Evolutionary conservation across 2,888 invertebrate species (phyloP).

Genomic region (Agonopterix subpropinquella): DNA sequence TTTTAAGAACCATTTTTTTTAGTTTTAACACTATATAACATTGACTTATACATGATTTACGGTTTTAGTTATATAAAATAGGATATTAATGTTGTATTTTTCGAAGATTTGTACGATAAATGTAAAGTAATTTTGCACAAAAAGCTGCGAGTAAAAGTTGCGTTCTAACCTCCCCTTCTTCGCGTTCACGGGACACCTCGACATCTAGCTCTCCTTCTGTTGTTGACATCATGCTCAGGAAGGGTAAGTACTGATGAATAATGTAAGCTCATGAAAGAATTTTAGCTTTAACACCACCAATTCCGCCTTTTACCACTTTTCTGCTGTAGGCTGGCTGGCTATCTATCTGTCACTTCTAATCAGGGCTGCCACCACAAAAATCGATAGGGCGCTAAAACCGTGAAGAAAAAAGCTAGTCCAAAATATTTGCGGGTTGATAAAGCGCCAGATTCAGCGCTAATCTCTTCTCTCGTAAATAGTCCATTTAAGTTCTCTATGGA

Average conservation of each 20-base stretch:
- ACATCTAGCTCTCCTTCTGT: slow-evolving; percentile 78
- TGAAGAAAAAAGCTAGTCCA: no score
- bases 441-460: no score
- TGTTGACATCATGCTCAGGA: slow-evolving; percentile 62
- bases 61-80: background rate
- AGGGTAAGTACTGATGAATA: slow-evolving; percentile 22
- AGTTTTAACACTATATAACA: no score
- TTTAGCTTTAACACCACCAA: slow-evolving; percentile 35
- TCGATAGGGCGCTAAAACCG: no score
- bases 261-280: slow-evolving; percentile 46
- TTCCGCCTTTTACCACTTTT: slow-evolving; percentile 36
- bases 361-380: no score
- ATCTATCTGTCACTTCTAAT: background rate
- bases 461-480: no score
- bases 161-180: slow-evolving; percentile 80
- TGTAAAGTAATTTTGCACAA: background rate
- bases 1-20: background rate
- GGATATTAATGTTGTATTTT: background rate
- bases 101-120: background rate
- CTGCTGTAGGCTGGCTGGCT: background rate
- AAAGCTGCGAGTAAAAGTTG: slow-evolving; percentile 26
- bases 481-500: no score
- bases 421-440: no score
- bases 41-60: background rate
- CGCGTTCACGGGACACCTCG: slow-evolving; percentile 76